These are phyloP conservation scores for Coracopsis vasa DNA, from an alignment of 2,113 vertebrate genomes.

Conservation along the genomic window DNA sequence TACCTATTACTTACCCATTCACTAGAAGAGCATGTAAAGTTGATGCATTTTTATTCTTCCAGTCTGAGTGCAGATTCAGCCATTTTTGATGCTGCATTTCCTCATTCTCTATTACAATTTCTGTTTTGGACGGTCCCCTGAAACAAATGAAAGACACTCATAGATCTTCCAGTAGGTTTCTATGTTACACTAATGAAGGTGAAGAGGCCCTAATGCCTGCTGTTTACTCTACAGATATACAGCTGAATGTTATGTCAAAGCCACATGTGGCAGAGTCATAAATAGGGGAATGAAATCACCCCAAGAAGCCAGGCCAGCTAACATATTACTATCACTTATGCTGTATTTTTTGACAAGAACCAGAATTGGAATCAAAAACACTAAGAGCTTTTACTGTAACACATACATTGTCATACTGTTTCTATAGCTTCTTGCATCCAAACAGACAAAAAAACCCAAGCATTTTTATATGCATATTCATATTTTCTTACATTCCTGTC, in stretches of 20 bases:
- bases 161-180: not conserved
- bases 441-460: not conserved
- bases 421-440: not conserved
- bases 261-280: not conserved
- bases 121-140: constrained; percentile 79
- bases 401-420: not conserved
- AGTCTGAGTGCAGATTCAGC: constrained; percentile 83
- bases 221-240: not conserved
- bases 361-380: not conserved
- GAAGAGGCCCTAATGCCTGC: not conserved
- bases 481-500: not conserved
- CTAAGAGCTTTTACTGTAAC: not conserved
- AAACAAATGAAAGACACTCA: constrained; percentile 28
- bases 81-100: constrained; percentile 76
- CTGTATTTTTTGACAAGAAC: not conserved
- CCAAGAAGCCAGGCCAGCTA: not conserved
- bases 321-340: not conserved
- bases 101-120: constrained; percentile 67
- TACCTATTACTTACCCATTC: constrained; percentile 77
- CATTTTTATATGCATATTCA: not conserved
- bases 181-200: not conserved
- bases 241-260: not conserved
- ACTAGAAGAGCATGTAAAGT: constrained; percentile 85
- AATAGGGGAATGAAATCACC: not conserved
- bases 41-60: constrained; percentile 77